phyloP scores from a whole-genome alignment of 2,888 invertebrate species.

The Melieria crassipennis region DNA sequence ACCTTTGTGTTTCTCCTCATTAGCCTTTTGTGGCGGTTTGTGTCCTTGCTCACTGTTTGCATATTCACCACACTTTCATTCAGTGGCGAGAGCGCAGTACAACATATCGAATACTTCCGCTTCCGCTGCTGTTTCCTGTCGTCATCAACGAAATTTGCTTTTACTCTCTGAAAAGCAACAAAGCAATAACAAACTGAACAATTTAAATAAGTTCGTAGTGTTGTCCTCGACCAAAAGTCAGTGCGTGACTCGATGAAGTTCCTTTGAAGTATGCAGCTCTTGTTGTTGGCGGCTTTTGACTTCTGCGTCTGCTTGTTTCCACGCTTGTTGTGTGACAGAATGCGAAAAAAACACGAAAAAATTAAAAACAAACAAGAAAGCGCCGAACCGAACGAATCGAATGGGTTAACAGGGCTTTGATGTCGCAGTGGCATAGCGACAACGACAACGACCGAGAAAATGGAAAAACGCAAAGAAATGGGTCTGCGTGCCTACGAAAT shows the following conservation, averaged over 20 bases:
- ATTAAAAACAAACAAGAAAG: not conserved
- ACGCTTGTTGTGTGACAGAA: not conserved
- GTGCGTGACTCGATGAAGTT: constrained; percentile 10
- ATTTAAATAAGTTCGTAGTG: too few relatives aligned
- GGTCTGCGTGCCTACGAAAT: constrained; percentile 10
- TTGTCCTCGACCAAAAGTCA: not conserved
- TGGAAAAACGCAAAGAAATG: not conserved
- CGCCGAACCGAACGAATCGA: constrained; percentile 1
- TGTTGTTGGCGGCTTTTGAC: not conserved
- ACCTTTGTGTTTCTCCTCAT: too few relatives aligned
- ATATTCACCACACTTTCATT: too few relatives aligned
- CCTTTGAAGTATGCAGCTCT: not conserved
- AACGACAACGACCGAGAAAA: not conserved
- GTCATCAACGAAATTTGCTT: too few relatives aligned
- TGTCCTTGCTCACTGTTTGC: too few relatives aligned
- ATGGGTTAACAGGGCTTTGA: constrained; percentile 13
- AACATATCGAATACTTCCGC: too few relatives aligned
- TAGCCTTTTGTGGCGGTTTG: too few relatives aligned
- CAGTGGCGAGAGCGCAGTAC: too few relatives aligned
- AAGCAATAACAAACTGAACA: too few relatives aligned
- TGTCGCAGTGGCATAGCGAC: constrained; percentile 3
- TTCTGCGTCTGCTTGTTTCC: too few relatives aligned
- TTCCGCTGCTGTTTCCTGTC: too few relatives aligned
- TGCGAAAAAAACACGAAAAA: constrained; percentile 2
- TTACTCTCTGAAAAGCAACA: too few relatives aligned